Percentiles rank a stretch among this genome's conserved stretches.
These are phyloP conservation scores for Philereme vetulata DNA, from an alignment of 2,888 invertebrate genomes.

Conservation along the genomic window DNA sequence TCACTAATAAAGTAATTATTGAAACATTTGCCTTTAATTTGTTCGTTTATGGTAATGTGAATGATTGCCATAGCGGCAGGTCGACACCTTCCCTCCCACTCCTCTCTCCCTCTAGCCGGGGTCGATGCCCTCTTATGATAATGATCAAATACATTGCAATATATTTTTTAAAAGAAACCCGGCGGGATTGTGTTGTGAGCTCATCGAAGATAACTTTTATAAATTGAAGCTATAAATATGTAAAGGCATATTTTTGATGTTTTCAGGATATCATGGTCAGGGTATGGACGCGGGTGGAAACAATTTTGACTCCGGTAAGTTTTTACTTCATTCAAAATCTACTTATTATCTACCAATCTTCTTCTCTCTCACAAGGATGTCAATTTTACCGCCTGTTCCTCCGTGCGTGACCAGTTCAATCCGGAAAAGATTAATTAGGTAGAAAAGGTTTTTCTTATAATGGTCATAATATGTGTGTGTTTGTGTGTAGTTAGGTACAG, in stretches of 20 bases:
- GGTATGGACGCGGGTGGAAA: conserved; percentile 91
- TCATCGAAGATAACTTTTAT: no score
- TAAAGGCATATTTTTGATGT: conserved; percentile 39
- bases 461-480: no score
- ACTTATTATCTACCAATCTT: no score
- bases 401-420: no score
- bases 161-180: background rate
- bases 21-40: conserved; percentile 30
- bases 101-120: conserved; percentile 10
- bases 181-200: no score
- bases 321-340: background rate
- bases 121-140: conserved; percentile 29
- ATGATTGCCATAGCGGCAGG: conserved; percentile 33
- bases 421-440: no score
- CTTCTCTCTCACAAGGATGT: no score
- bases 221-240: background rate
- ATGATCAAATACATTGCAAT: conserved; percentile 23
- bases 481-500: no score
- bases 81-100: conserved; percentile 9
- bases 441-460: no score
- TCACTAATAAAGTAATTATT: conserved; percentile 30
- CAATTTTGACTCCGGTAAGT: conserved; percentile 91
- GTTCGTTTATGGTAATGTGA: conserved; percentile 34
- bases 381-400: no score
- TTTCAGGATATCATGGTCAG: conserved; percentile 90